Evolutionary conservation across 1,140 invertebrate genomes (phyloP).

Genomic region (Scaptomyza hsui): DNA sequence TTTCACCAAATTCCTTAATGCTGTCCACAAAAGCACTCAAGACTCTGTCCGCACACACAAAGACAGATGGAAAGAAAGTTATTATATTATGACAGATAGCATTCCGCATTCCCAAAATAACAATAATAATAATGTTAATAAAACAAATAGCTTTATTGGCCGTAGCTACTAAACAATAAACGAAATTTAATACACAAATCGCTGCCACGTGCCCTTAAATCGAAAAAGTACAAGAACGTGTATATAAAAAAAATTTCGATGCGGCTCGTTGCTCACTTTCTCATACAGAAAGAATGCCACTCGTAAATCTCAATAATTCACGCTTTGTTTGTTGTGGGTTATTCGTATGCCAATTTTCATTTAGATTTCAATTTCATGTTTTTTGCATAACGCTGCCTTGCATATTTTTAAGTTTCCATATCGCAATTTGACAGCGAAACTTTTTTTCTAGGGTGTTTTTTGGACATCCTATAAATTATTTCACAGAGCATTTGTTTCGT

Average conservation of each 20-base stretch:
- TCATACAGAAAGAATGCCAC: neutral
- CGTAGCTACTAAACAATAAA: slow-evolving; percentile 34
- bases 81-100: slow-evolving; percentile 19
- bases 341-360: slow-evolving; percentile 21
- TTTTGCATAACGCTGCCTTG: neutral
- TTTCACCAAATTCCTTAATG: slow-evolving; percentile 30
- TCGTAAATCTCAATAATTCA: slow-evolving; percentile 37
- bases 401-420: slow-evolving; percentile 9
- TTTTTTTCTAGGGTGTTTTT: slow-evolving; percentile 3
- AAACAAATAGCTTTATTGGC: slow-evolving; percentile 46
- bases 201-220: slow-evolving; percentile 16
- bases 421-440: slow-evolving; percentile 19
- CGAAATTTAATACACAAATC: slow-evolving; percentile 42
- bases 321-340: slow-evolving; percentile 1
- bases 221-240: no score
- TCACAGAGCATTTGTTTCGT: neutral
- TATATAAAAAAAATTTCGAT: slow-evolving; percentile 10
- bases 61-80: neutral
- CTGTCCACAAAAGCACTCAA: slow-evolving; percentile 27
- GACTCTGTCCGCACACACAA: neutral
- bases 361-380: slow-evolving; percentile 25
- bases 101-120: slow-evolving; percentile 21
- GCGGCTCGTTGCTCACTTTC: neutral
- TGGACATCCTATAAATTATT: slow-evolving; percentile 17
- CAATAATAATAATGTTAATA: slow-evolving; percentile 12